These are phyloP conservation scores for Acrocephalus kingi DNA, from an alignment of 2,113 vertebrate species.

Conservation along the genomic window DNA sequence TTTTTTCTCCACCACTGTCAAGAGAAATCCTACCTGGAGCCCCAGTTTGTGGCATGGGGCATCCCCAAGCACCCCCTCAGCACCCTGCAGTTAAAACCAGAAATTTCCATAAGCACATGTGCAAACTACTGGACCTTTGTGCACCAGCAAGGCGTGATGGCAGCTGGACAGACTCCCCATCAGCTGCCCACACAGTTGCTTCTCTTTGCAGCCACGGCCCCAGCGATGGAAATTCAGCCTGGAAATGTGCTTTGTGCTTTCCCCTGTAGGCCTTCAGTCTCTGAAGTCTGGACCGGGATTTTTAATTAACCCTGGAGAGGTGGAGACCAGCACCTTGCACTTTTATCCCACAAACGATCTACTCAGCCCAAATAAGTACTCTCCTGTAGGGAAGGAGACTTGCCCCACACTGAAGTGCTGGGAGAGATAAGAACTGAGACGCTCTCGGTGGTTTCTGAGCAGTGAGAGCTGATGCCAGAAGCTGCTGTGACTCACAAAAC, in stretches of 20 bases:
- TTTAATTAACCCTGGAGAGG: not conserved
- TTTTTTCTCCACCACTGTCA: not conserved
- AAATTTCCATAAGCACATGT: not conserved
- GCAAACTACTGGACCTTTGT: not conserved
- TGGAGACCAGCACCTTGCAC: not conserved
- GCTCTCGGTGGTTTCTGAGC: not conserved
- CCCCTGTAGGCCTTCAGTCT: not conserved
- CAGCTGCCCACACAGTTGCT: constrained; percentile 30
- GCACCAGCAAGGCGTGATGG: not conserved
- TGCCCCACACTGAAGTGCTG: not conserved
- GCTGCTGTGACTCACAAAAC: constrained; percentile 15
- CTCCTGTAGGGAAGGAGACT: not conserved
- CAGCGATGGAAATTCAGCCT: not conserved
- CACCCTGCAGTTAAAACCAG: not conserved
- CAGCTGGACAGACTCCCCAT: not conserved
- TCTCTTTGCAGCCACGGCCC: not conserved
- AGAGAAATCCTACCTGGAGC: not conserved
- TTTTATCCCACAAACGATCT: not conserved
- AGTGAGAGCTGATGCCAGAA: not conserved
- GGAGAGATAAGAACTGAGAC: constrained; percentile 13
- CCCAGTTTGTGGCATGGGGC: fast-evolving
- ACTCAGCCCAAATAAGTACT: not conserved
- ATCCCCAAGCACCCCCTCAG: fast-evolving
- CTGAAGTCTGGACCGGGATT: not conserved
- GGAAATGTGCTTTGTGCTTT: not conserved